Evolutionary conservation across 1,140 invertebrate species (phyloP).

Genomic region (Radopholus similis): DNA sequence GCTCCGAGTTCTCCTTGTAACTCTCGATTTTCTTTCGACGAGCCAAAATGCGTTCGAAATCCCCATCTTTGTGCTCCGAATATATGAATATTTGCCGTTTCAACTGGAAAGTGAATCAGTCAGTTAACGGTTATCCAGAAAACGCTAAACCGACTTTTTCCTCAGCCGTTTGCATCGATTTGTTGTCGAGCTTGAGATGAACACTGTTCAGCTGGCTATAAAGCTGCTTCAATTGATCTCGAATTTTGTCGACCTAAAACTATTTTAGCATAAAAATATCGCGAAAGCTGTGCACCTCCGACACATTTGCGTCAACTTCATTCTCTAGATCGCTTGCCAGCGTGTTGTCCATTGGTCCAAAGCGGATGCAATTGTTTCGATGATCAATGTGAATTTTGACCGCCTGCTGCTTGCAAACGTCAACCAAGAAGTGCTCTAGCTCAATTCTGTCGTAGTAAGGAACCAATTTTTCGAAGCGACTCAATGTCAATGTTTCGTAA

Average conservation of each 20-base stretch:
- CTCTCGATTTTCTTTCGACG: slow-evolving; percentile 53
- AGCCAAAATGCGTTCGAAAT: slow-evolving; percentile 53
- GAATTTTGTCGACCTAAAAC: slow-evolving; percentile 36
- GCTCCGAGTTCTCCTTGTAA: slow-evolving; percentile 54
- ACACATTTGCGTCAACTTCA: slow-evolving; percentile 32
- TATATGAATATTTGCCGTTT: slow-evolving; percentile 42
- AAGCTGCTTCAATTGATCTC: slow-evolving; percentile 43
- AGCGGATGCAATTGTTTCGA: slow-evolving; percentile 49
- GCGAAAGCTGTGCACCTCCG: slow-evolving; percentile 28
- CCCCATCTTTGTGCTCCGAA: slow-evolving; percentile 34
- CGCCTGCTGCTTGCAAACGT: slow-evolving; percentile 51
- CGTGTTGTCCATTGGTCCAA: slow-evolving; percentile 46
- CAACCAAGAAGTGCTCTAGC: slow-evolving; percentile 53
- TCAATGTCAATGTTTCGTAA: slow-evolving; percentile 54
- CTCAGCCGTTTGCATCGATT: not conserved
- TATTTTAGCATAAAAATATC: not conserved
- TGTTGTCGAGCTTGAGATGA: slow-evolving; percentile 33
- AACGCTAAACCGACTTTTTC: slow-evolving; percentile 29
- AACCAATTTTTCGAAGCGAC: slow-evolving; percentile 48
- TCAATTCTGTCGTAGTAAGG: slow-evolving; percentile 48
- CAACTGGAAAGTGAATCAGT: slow-evolving; percentile 27
- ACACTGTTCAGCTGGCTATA: slow-evolving; percentile 44
- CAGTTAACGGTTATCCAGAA: not conserved
- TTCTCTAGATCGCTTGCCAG: slow-evolving; percentile 51
- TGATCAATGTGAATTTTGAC: slow-evolving; percentile 54